Base-by-base conservation (phyloP, 2,113 vertebrate species). In the Sinocyclocheilus rhinocerous region DNA sequence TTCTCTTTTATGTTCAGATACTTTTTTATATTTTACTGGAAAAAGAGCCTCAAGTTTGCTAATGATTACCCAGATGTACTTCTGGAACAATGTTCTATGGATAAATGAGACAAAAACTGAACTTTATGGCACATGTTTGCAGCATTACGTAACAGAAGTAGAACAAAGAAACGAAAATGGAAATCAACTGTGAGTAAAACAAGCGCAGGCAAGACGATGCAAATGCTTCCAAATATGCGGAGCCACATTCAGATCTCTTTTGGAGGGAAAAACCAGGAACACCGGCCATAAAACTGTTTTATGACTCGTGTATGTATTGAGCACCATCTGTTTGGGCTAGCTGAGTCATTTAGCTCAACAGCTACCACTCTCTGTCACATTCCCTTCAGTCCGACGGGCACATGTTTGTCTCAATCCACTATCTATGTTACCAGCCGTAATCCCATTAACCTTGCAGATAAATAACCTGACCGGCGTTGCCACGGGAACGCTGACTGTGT, bases 371-470 rank as follows among this genome's bases (percentile, higher is more conserved):
- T 85, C 87, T 84, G 70, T 90, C 81, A 86, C 91, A 90, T 88
- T 92, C 88, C 87, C 90, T 90, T 92, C 92, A 94, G 92, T 94
- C 93, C 93, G 92, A 92, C 90, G 88, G 92, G 91, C 93, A 93
- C 92, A 94, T 94, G 93, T 94, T 95, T 94, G 91, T 94, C 92
- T 92, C 91, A 91, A 89, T 94, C 91, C 90, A 91, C 92, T 93
- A 92, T 92, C 92, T 91, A 93, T 90, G 93, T 92, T 90, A 93
- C 87, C 90, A 92, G 93, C 88, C 90, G 90, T 93, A 92, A 94
- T 94, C 93, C 93, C 92, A 95, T 95, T 95, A 95, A 95, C 94
- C 94, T 95, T 94, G 91, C 76, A 91, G 93, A 95, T 93, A 94
- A 93, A 95, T 93, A 94, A 92, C 91, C 91, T 73, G 85, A 92